Evolutionary conservation across 2,888 invertebrate species (phyloP), one percentile per base, ranked within the genome.

Genomic region (Unio pictorum): DNA sequence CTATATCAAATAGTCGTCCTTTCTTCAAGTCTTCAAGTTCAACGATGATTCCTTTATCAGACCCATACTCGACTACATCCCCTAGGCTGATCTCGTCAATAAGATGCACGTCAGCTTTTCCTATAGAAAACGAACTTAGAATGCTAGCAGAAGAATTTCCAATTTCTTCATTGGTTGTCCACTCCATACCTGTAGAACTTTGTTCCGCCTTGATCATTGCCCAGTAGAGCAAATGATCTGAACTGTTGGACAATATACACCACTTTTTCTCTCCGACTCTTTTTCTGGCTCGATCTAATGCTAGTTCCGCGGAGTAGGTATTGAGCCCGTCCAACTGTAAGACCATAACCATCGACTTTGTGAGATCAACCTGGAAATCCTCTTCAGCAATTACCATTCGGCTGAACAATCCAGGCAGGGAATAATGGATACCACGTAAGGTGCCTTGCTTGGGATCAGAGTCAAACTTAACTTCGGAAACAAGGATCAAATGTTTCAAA

Each of bases 191-290:
- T 30, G 30, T 30, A 34, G 18, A 62, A 20, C 58, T n/a, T 8
- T 57, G 59, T 20, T 28, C 11, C 18, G 15, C 23, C 4, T 58
- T 23, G 26, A 63, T 28, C 54, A 57, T 63, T 26, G 67, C 62
- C 67, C 67, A 68, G 63, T 30, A 62, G 18, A 62, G 62, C 15
- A 68, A 58, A 68, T 68, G 58, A n/a, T 58, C 58, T 7, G 68
- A 68, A 17, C 68, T 28, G 30, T 68, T 63, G 0, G 62, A 18
- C 6, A n/a, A 18, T 2, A 26, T 4, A 6, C 45, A 54, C 67
- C 67, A 68, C 56, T 68, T 68, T n/a, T 18, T 63, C 28, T 68
- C 67, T 15, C 58, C 45, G 26, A 68, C 58, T 23, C 62, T 23
- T 23, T 23, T 23, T 23, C 23, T 23, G 23, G 23, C 23, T 23